phyloP scores from a whole-genome alignment of 1,140 invertebrate species.

The Aphelenchoides besseyi region DNA sequence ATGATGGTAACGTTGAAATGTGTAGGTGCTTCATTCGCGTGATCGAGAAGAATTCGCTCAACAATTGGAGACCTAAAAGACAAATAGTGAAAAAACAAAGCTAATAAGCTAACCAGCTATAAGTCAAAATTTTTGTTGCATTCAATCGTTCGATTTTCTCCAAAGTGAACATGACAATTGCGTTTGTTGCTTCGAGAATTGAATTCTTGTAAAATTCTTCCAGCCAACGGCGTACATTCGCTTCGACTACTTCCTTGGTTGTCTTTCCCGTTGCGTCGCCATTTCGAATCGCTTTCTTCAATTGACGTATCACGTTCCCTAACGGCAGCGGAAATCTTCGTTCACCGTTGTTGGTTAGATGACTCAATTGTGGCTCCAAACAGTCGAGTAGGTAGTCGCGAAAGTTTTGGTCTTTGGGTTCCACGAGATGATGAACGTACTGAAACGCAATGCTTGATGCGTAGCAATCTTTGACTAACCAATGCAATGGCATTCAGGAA shows the following conservation, averaged over 20 bases:
- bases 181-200: conserved; percentile 18
- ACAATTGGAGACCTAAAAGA: conserved; percentile 34
- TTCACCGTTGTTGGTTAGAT: conserved; percentile 32
- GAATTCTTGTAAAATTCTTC: conserved; percentile 29
- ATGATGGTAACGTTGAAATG: conserved; percentile 24
- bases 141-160: conserved; percentile 26
- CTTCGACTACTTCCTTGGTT: conserved; percentile 12
- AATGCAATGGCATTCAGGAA: conserved; percentile 17
- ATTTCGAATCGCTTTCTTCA: conserved; percentile 28
- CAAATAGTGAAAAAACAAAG: not conserved
- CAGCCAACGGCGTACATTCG: conserved; percentile 5
- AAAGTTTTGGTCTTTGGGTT: conserved; percentile 9
- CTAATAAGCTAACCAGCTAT: conserved; percentile 16
- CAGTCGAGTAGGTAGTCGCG: conserved; percentile 22
- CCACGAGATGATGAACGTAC: conserved; percentile 8
- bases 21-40: not conserved
- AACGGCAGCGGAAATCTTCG: conserved; percentile 28
- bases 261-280: not conserved
- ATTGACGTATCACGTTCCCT: conserved; percentile 32
- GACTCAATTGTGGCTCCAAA: conserved; percentile 20
- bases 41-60: conserved; percentile 27
- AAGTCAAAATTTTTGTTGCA: conserved; percentile 21
- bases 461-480: not conserved
- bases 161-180: conserved; percentile 29
- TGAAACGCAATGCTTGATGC: not conserved